A percentile compares a stretch with the other conserved stretches of the same genome.
These are phyloP conservation scores for Larimichthys polyactis DNA, from an alignment of 2,113 vertebrate species.

Conservation along the genomic window DNA sequence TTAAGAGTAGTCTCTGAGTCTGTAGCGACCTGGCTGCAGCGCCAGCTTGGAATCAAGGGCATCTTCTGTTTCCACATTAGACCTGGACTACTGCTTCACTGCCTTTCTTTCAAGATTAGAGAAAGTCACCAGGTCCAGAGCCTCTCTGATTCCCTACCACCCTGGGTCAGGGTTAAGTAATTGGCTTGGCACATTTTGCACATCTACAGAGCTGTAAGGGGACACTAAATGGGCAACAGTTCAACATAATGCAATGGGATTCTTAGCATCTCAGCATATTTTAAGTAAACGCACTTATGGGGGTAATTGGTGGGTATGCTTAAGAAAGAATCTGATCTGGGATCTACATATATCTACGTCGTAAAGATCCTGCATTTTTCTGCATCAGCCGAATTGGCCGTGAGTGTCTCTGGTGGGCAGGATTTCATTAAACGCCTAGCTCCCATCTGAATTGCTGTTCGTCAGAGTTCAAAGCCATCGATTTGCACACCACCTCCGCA, in stretches of 20 bases:
- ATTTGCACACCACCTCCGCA: slow-evolving; percentile 71
- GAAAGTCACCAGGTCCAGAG: slow-evolving; percentile 27
- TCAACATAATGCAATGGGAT: slow-evolving; percentile 30
- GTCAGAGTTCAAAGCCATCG: slow-evolving; percentile 66
- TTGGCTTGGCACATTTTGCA: slow-evolving; percentile 56
- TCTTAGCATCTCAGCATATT: slow-evolving; percentile 40
- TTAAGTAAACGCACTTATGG: slow-evolving; percentile 32
- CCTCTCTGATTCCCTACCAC: slow-evolving; percentile 25
- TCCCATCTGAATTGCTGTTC: slow-evolving; percentile 63
- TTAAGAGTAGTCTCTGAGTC: background rate
- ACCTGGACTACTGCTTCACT: slow-evolving; percentile 40
- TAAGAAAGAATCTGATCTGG: slow-evolving; percentile 23
- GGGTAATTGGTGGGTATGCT: slow-evolving; percentile 14
- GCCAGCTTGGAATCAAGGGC: slow-evolving; percentile 1
- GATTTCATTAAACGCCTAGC: slow-evolving; percentile 67
- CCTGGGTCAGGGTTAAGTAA: slow-evolving; percentile 65
- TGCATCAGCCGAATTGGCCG: slow-evolving; percentile 38
- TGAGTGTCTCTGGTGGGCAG: slow-evolving; percentile 46
- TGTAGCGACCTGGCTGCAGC: slow-evolving; percentile 1
- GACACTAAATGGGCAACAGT: slow-evolving; percentile 34
- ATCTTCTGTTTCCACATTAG: slow-evolving; percentile 37
- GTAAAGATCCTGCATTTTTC: slow-evolving; percentile 50
- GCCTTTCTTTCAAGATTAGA: slow-evolving; percentile 40
- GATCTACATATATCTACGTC: slow-evolving; percentile 28
- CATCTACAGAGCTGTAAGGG: slow-evolving; percentile 18